Evolutionary conservation across 2,113 vertebrate species (phyloP), one percentile per base, ranked within the genome.

Genomic region (Syngnathoides biaculeatus): DNA sequence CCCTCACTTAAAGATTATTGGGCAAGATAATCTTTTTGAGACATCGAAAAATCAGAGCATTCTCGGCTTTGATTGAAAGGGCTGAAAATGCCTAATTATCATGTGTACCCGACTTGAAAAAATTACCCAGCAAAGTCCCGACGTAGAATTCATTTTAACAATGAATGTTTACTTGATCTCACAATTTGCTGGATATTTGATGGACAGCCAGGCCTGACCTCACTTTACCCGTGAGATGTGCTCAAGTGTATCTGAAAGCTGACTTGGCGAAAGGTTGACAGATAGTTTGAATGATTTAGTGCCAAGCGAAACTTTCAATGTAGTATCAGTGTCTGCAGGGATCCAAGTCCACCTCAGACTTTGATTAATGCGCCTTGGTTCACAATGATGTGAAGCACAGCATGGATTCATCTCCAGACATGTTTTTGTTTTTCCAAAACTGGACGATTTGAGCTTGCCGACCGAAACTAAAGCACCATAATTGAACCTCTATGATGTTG

Each of bases 321-420:
- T 58, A 73, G 10, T 78, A 38, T 80, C 71, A 59, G 59, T 61
- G 65, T 67, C 72, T 40, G 26, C 15, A 40, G 68, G 68, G 53
- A 75, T 63, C 63, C 38, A 66, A 70, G 67, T 58, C 72, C 20
- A 26, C 12, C 4, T 26, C 65, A 62, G 24, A 65, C 68, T 81
- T 73, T 74, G 79, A 82, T 82, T 78, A 79, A 83, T 48, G 26
- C 20, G 65, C 65, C 39, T 72, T 70, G 39, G 61, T 74, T 79
- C 78, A 73, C 73, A 15, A 13, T 75, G 71, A 78, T 67, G 22
- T 61, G 67, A 0, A 58, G 40, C 20, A 69, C 35, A 39, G 58
- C 35, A n/a, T 12, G 61, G 53, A 81, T 68, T 66, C 74, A 85
- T 78, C 62, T 12, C 3, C 48, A 52, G 48, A 6, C n/a, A 11